Conservation (phyloP, 1,140 invertebrate species). For the Drosophila pseudoananassae region DNA sequence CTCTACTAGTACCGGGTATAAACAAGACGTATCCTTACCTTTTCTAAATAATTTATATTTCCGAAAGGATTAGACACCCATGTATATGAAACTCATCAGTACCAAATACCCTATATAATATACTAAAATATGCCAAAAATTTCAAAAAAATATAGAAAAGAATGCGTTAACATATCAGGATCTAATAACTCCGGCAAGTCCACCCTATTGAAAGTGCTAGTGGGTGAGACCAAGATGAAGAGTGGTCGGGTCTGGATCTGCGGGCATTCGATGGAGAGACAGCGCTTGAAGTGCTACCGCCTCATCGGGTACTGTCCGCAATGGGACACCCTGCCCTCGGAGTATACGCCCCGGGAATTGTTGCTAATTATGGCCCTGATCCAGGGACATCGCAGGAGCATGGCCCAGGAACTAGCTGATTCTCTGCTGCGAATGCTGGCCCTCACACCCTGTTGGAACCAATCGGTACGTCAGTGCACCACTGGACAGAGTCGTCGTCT, state of each 20-base stretch:
- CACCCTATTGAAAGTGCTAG: conserved; percentile 37
- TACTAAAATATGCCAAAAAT: too few species aligned
- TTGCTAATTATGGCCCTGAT: conserved; percentile 25
- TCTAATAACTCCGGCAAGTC: conserved; percentile 57
- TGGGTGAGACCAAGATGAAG: conserved; percentile 21
- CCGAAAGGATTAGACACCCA: too few species aligned
- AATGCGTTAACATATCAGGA: conserved; percentile 51
- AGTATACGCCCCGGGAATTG: conserved; percentile 51
- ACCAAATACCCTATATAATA: too few species aligned
- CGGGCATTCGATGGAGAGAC: conserved; percentile 12
- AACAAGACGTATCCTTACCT: too few species aligned
- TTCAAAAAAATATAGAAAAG: conserved; percentile 20
- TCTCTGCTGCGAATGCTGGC: conserved; percentile 45
- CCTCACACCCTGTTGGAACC: conserved; percentile 22
- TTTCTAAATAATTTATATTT: too few species aligned
- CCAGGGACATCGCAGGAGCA: conserved; percentile 12
- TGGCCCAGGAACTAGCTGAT: conserved; percentile 11
- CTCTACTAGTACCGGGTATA: too few species aligned
- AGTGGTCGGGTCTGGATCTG: conserved; percentile 48
- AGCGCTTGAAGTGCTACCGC: conserved; percentile 27
- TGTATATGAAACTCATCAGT: too few species aligned
- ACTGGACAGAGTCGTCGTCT: conserved; percentile 95
- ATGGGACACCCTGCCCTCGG: conserved; percentile 6
- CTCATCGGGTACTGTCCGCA: conserved; percentile 61
- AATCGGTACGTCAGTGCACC: conserved; percentile 83